Base-by-base conservation (phyloP, 2,888 invertebrate species). In the Adelognathus sp. region DNA sequence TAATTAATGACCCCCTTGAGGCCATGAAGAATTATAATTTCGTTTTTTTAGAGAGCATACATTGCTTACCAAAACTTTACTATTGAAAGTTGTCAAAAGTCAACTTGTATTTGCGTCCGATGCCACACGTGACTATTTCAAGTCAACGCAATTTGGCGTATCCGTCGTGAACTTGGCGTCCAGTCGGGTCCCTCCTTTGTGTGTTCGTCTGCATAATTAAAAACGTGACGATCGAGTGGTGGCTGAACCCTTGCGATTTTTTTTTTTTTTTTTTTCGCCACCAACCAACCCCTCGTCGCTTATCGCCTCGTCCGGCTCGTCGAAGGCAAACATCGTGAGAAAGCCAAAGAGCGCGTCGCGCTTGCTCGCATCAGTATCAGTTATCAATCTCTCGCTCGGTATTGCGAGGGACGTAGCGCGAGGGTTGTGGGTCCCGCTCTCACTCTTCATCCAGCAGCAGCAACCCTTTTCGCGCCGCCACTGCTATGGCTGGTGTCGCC, bases 301-400 rank as follows among this genome's bases (percentile, higher is more conserved):
- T 88, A 88, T 88, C 88, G 86, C 86, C 83, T 66, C 83, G 84
- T 83, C 88, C 88, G 88, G 86, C 81, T 83, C 87, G 84, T 85
- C 85, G 84, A 80, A 80, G 75, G 88, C 86, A 90, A 90, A 90
- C 89, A 90, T 88, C 87, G 88, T 87, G 88, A 90, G 90, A 90
- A 90, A 90, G 87, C 88, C 87, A 86, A 89, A 88, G 89, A 88
- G 88, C 33, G 27, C 64, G 76, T 61, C 66, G 70, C 74, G 73
- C 75, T 63, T 66, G 70, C 61, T 67, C 60, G 71, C 73, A 27
- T 21, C 61, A 83, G 87, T 89, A 90, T 90, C 89, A 88, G 88
- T 90, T 90, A 91, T 91, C 91, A 88, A 90, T 87, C 87, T 88
- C 87, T 86, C 84, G 84, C 86, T 87, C 85, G 83, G 80, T 84